Percentiles rank a stretch among this genome's conserved stretches.
These are phyloP conservation scores for Gymnosoma rotundatum DNA, from an alignment of 2,888 invertebrate genomes.

Conservation along the genomic window DNA sequence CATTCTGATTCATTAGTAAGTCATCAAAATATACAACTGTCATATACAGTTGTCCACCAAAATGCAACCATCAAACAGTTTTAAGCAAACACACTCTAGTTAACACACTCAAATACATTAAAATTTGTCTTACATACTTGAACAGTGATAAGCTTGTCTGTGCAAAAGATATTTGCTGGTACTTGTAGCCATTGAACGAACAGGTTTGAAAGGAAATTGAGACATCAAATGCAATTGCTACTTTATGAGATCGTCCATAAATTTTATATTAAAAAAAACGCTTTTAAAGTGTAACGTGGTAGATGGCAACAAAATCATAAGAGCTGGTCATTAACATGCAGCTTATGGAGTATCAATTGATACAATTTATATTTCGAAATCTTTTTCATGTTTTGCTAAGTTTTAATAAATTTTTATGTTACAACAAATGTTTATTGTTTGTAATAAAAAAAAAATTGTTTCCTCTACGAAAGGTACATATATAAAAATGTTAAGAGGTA, in stretches of 20 bases:
- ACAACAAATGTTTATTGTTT: too few species aligned
- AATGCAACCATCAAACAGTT: slow-evolving; percentile 14
- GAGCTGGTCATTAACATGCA: slow-evolving; percentile 67
- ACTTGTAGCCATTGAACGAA: slow-evolving; percentile 60
- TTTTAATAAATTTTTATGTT: slow-evolving; percentile 5
- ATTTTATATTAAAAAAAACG: slow-evolving; percentile 30
- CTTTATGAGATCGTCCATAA: slow-evolving; percentile 60
- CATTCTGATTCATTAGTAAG: slow-evolving; percentile 22
- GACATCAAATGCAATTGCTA: slow-evolving; percentile 70
- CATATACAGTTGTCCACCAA: slow-evolving; percentile 30
- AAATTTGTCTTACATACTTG: slow-evolving; percentile 8
- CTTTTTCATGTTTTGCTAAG: slow-evolving; percentile 37
- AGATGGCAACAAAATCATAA: slow-evolving; percentile 69
- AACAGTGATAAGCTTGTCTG: slow-evolving; percentile 34
- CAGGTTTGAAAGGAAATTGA: slow-evolving; percentile 73
- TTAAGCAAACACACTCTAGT: not conserved
- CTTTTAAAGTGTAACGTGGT: slow-evolving; percentile 67
- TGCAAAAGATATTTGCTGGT: not conserved
- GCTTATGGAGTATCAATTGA: slow-evolving; percentile 69
- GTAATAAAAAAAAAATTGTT: too few species aligned
- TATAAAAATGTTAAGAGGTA: too few species aligned
- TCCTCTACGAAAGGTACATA: too few species aligned
- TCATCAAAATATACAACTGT: slow-evolving; percentile 41
- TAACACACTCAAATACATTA: not conserved
- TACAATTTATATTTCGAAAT: slow-evolving; percentile 60